phyloP scores from a whole-genome alignment of 2,797 vertebrate species.

The Pachyuromys duprasi region DNA sequence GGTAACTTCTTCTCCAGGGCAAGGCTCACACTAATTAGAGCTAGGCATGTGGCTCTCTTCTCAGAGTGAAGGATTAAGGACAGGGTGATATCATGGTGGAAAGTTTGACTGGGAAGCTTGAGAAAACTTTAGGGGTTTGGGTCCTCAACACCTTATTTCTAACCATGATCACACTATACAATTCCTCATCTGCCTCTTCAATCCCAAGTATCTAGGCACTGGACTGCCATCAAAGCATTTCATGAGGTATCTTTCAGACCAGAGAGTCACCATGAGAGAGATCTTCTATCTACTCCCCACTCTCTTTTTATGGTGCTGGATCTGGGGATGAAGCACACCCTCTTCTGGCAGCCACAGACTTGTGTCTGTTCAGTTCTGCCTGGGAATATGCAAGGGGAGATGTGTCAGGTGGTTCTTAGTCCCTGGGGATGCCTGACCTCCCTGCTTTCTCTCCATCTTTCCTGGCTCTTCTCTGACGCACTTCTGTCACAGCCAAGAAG shows the following conservation, averaged over 20 bases:
- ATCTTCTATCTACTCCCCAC: rapidly evolving
- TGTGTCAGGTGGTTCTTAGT: conserved; percentile 12
- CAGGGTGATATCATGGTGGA: rapidly evolving
- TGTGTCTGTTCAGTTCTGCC: background rate
- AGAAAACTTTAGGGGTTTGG: no score
- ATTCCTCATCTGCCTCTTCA: background rate
- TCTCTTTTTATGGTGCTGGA: background rate
- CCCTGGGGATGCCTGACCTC: background rate
- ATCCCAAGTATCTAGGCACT: background rate
- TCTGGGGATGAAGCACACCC: rapidly evolving
- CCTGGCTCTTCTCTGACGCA: background rate
- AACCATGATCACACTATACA: background rate
- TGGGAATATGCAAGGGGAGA: background rate
- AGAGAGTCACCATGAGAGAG: background rate
- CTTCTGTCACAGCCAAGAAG: conserved; percentile 2
- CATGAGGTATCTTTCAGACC: background rate
- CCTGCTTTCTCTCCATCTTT: background rate
- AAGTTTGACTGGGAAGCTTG: rapidly evolving
- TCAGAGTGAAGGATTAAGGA: rapidly evolving
- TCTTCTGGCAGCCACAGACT: background rate
- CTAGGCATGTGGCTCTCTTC: rapidly evolving
- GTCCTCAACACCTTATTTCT: background rate
- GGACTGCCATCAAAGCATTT: background rate
- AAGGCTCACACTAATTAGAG: rapidly evolving
- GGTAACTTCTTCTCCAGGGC: rapidly evolving